Base-by-base conservation (phyloP, 2,797 vertebrate genomes). In the Lepus oiostolus region DNA sequence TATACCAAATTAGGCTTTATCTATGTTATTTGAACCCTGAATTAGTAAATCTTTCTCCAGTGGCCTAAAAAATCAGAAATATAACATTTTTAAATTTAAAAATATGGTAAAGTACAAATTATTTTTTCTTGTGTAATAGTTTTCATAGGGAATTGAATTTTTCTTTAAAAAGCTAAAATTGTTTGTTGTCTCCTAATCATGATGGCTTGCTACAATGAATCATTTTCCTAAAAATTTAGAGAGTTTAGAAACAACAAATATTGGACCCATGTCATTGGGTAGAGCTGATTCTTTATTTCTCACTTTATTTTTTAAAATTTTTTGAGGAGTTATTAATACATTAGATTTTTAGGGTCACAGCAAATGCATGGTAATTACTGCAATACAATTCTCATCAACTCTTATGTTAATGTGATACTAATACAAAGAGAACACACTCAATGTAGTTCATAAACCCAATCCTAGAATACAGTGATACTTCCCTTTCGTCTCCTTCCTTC, bases 221-320 rank as follows among this genome's bases (percentile, higher is more conserved):
- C 63, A 84, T 90, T 95, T 98, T 77, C 1, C 38, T 62, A 1
- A 30, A 79, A 82, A 88, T 90, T 70, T 50, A 42, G 24, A 52
- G 63, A 54, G 3, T 71, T 93, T 38, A 30, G 3, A 86, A 91
- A 79, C 24, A 97, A 2, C 7, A 95, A 89, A 80, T 47, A 22
- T 90, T 52, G 62, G 93, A 81, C 7, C n/a, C 32, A 68, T 65
- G 28, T 75, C 35, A 63, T 38, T 68, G 38, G 8, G 52, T 50
- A 22, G 10, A 91, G 35, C 11, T 70, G 54, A 21, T 42, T 42
- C 42, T 42, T 42, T 42, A 7, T 42, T 42, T 42, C 42, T 42
- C 42, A 42, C 42, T 42, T 42, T 42, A 42, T 42, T 42, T 42
- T 42, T 42, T 42, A 42, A 42, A 42, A 42, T 7, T 42, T 42